Base-by-base conservation (phyloP, 2,113 vertebrate genomes). In the Protomyctophum bolini region DNA sequence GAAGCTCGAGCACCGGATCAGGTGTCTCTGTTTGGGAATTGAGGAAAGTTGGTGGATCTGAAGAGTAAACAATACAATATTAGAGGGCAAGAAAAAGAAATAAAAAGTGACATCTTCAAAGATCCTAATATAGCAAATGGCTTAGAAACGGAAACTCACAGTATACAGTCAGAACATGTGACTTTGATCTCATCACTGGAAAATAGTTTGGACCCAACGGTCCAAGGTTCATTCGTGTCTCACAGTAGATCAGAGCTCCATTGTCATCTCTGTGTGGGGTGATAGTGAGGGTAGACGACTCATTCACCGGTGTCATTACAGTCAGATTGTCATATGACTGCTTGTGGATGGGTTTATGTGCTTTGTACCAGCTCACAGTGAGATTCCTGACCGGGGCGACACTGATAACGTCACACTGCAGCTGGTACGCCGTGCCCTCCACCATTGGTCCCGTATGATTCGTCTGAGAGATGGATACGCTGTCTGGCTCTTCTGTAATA, bases 21-120 rank as follows among this genome's bases (percentile, higher is more conserved):
- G 21, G 10, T 0, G n/a, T 79, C 79, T 90, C 81, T 3, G 71
- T 63, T 12, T 4, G 4, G 11, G 71, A 41, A 6, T 7, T 0
- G 1, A 0, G 0, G 66, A 87, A 83, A 1, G n/a, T 2, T 5
- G 93, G 92, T 2, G 66, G n/a, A 75, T 91, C 93, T 94, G 59
- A 69, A 78, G 14, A 58, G 63, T 8, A 41, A 41, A 41, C 3
- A 2, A 41, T 41, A 33, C 14, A 61, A 11, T 66, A 41, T 55
- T 4, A 49, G 28, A 62, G 29, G 5, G 33, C 33, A 41, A 6
- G 33, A 33, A 46, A 67, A 77, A 11, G 57, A n/a, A 41, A 33
- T 6, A 41, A 14, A 55, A 59, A 29, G 46, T 63, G 15, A 15
- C 8, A 9, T 33, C 8, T 50, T 2, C 21, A 6, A 28, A 71